Evolutionary conservation across 2,113 vertebrate genomes (phyloP), one percentile per base, ranked within the genome.

Genomic region (Gasterosteus nipponicus): DNA sequence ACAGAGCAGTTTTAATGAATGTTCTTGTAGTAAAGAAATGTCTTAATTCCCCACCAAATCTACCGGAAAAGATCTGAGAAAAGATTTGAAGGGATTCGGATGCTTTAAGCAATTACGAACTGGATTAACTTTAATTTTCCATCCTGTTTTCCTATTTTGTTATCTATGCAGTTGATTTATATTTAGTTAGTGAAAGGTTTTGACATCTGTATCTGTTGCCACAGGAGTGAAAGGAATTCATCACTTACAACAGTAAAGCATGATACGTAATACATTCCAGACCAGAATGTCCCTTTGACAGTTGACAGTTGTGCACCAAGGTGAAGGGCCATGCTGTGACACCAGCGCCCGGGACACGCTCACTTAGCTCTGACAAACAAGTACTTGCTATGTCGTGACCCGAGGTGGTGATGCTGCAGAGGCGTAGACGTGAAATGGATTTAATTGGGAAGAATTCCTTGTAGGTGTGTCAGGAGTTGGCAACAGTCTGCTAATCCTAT

Each of bases 361-460:
- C 71, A 78, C 68, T 83, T 81, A 81, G 67, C 68, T 73, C 77
- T 83, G 80, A 85, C 75, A 81, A 76, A 83, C 69, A 66, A 73
- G 66, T 78, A 73, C 67, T 86, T 77, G 47, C 54, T 81, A 67
- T 77, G 67, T 78, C 69, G 78, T 70, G 71, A 73, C 64, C 68
- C 16, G 49, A 67, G 69, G 75, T 70, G 69, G 75, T 79, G 79
- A 84, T 68, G 69, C 69, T 72, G 73, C 73, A 62, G 46, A 39
- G 73, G 46, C 10, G 0, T 53, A 46, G 65, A 75, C 68, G 73
- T 77, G 61, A 51, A 86, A 67, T 77, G 39, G 75, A 64, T 75
- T 57, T 14, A 82, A 82, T 77, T 71, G 67, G 69, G 69, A 65
- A 19, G 39, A 84, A 82, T 75, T 80, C 65, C 69, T 79, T 69